Evolutionary conservation across 1,140 invertebrate species (phyloP), one percentile per base, ranked within the genome.

Genomic region (Drosophila kikkawai): DNA sequence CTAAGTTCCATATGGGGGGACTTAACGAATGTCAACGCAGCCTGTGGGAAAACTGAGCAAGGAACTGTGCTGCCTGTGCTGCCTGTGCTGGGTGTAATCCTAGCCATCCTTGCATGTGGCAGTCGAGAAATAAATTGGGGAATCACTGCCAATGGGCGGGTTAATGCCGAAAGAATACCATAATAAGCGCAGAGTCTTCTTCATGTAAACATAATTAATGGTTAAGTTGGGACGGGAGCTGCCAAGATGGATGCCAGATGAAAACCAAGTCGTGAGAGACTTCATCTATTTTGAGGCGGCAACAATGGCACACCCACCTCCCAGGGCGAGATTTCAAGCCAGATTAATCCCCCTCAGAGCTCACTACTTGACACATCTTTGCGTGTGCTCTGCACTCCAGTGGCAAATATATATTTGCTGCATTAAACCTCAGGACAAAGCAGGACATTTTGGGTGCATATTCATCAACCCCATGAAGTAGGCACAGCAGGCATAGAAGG

Each of bases 31-130:
- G 81, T 64, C 75, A 86, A 67, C 51, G 50, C 70, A 68, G 73
- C 42, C 84, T 80, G 76, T 83, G 84, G 80, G 84, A 88, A 88
- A 80, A 56, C 55, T 74, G n/a, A 42, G 58, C 22, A 47, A 65
- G 79, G 71, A 86, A 64, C 36, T 59, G 39, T n/a, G 17, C 34
- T 22, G 17, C 42, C 42, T 19, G 6, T 13, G 12, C 7, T n/a
- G n/a, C n/a, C n/a, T n/a, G n/a, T n/a, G n/a, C 19, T 9, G 51
- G 53, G 50, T 58, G 67, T 77, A 85, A 84, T 85, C 64, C 78
- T 81, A 58, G 55, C 47, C 57, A 67, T 69, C 82, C 77, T 80
- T 58, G 83, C 83, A 87, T 87, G 83, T 83, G 83, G 84, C 80
- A 80, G 53, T 67, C 69, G 39, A 41, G 68, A 78, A 56, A 87